These are phyloP conservation scores for Hylomyscus alleni DNA, from an alignment of 2,797 vertebrate genomes.

Conservation along the genomic window DNA sequence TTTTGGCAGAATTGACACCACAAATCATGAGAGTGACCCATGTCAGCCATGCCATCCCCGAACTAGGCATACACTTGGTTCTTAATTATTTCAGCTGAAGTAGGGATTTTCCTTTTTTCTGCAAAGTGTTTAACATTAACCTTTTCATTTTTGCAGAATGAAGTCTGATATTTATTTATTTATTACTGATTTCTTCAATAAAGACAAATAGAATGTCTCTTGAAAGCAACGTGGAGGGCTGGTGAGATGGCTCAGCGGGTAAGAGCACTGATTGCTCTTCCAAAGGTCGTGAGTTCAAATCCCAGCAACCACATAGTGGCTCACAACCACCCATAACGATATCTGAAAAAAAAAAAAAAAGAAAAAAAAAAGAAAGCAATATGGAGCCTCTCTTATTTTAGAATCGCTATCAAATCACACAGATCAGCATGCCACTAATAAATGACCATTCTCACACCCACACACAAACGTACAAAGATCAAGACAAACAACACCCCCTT, in stretches of 20 bases:
- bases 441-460: not conserved
- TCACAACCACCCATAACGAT: no score
- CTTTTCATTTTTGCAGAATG: not conserved
- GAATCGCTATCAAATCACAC: constrained; percentile 12
- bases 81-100: not conserved
- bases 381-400: constrained; percentile 11
- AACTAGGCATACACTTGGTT: not conserved
- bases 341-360: no score
- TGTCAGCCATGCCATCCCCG: not conserved
- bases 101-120: not conserved
- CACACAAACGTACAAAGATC: not conserved
- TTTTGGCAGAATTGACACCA: not conserved
- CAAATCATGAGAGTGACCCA: not conserved
- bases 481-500: not conserved
- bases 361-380: no score
- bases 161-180: not conserved
- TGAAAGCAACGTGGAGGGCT: not conserved
- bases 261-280: no score
- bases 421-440: not conserved
- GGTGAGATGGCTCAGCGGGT: no score
- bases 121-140: constrained; percentile 28
- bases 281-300: no score
- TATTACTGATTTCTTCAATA: not conserved
- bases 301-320: no score
- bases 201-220: not conserved